Base-by-base conservation (phyloP, 2,888 invertebrate genomes). In the Leucozona laternaria region DNA sequence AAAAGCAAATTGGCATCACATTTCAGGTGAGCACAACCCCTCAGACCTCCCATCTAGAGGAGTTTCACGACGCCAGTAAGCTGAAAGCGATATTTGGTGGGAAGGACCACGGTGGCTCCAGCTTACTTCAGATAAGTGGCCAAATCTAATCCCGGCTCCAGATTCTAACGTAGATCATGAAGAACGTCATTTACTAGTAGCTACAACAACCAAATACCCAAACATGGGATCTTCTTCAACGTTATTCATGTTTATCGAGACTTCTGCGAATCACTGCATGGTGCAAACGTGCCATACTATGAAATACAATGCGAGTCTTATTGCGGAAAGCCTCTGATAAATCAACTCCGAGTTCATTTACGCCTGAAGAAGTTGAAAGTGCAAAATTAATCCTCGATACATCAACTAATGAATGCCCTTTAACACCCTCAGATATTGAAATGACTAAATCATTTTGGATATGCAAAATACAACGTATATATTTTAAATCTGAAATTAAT, bases 1-100 rank as follows among this genome's bases (percentile, higher is more conserved):
- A 7, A 5, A 28, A 31, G 82, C 82, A n/a, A 17, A 45, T 2
- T 79, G 62, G 79, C 75, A 78, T 25, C 62, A 79, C 11, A 13
- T 53, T 20, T 10, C 53, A 34, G 55, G 60, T 60, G 40, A 60
- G 8, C 5, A 55, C 6, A 55, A 55, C 28, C 55, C 66, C 37
- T 66, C 76, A 4, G 66, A 76, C 17, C 28, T 76, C 31, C 34
- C 57, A 2, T 75, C 75, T 11, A 45, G 50, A 48, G 62, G 75
- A 50, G 40, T 34, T 4, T 75, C 50, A 50, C 53, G 15, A 13
- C 43, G 45, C 5, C 66, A 76, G n/a, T 40, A 66, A n/a, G 37
- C 64, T 6, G 55, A 76, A n/a, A 43, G 31, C 15, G 1, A 15
- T 7, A 15, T 76, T 45, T 76, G 76, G 43, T 76, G 76, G 76